phyloP scores from a whole-genome alignment of 2,113 vertebrate species.

The Anguilla japonica region DNA sequence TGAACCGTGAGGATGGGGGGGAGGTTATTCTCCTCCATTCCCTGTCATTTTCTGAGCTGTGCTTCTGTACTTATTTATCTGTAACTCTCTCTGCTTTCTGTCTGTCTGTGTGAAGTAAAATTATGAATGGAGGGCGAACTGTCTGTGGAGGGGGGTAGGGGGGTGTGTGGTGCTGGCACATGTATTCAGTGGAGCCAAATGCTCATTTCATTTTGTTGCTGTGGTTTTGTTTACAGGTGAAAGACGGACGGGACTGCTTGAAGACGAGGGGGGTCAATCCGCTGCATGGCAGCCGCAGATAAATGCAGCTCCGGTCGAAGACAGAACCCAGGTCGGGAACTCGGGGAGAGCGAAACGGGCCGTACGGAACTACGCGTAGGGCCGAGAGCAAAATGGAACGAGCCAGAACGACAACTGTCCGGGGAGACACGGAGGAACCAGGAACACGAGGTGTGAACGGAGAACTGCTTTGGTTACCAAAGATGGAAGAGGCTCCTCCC shows the following conservation, averaged over 20 bases:
- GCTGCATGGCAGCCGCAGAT: conserved; percentile 73
- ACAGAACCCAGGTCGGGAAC: conserved; percentile 15
- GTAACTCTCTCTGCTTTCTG: no score
- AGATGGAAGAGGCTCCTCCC: not conserved
- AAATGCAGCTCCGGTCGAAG: conserved; percentile 44
- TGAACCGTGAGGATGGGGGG: no score
- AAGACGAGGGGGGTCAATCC: conserved; percentile 73
- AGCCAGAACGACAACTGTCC: not conserved
- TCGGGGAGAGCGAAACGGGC: conserved; percentile 3
- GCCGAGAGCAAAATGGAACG: not conserved
- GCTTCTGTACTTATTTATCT: no score
- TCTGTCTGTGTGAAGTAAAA: no score
- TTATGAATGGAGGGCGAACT: no score
- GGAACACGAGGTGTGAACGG: not conserved
- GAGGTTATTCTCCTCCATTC: no score
- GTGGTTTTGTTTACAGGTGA: conserved; percentile 51
- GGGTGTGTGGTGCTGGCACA: not conserved
- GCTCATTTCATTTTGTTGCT: not conserved
- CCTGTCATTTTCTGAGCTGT: no score
- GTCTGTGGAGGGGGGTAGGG: no score
- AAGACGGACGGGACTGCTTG: conserved; percentile 74
- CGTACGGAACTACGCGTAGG: not conserved
- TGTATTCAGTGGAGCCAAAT: not conserved
- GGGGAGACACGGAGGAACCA: not conserved
- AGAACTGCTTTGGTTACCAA: not conserved